phyloP scores from a whole-genome alignment of 2,888 invertebrate genomes.

The Drosophila mulleri region DNA sequence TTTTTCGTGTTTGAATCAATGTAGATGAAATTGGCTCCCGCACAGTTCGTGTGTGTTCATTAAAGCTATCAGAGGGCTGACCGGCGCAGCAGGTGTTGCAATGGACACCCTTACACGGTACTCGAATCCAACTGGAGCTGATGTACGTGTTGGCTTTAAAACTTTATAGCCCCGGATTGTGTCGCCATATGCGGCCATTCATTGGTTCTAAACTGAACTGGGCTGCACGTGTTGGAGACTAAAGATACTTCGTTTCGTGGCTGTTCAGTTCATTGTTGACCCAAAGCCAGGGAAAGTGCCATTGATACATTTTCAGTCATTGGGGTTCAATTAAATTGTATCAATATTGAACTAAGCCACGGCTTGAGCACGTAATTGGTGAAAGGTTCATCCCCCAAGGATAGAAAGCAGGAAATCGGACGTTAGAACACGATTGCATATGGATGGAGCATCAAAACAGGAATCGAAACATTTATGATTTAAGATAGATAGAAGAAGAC shows the following conservation, averaged over 20 bases:
- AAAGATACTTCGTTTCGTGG: slow-evolving; percentile 26
- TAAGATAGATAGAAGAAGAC: background rate
- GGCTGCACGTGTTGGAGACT: slow-evolving; percentile 2
- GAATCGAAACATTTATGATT: background rate
- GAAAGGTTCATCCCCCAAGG: background rate
- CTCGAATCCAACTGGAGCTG: background rate
- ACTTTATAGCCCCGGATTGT: slow-evolving; percentile 15
- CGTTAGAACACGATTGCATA: background rate
- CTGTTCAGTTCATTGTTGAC: slow-evolving; percentile 76
- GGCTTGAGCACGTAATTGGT: background rate
- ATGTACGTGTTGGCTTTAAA: slow-evolving; percentile 28
- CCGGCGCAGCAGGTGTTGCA: slow-evolving; percentile 69
- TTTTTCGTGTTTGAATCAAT: background rate
- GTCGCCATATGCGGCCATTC: slow-evolving; percentile 6
- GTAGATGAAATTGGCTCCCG: background rate
- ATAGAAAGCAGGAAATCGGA: background rate
- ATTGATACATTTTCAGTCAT: slow-evolving; percentile 61
- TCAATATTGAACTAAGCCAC: slow-evolving; percentile 74
- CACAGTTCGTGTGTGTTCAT: slow-evolving; percentile 19
- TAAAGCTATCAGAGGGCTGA: slow-evolving; percentile 41
- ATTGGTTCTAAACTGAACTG: background rate
- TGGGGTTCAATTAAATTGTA: slow-evolving; percentile 78
- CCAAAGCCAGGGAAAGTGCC: slow-evolving; percentile 41
- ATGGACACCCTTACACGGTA: slow-evolving; percentile 12
- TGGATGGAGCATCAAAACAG: background rate